Evolutionary conservation across 2,797 vertebrate species (phyloP).

Genomic region (Girardinus metallicus): DNA sequence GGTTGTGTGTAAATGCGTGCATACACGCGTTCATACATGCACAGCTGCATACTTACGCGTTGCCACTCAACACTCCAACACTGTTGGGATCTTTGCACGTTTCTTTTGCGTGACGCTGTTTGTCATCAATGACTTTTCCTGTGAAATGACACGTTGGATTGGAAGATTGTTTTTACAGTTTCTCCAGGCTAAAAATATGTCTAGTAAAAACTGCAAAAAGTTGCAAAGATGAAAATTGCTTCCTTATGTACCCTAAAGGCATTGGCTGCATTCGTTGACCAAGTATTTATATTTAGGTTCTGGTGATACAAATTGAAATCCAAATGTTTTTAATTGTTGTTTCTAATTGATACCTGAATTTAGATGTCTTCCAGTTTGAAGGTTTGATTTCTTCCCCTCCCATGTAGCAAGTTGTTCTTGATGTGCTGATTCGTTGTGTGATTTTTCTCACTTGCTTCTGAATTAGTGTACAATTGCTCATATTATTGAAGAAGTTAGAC

Average conservation of each 20-base stretch:
- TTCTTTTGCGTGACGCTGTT: neutral
- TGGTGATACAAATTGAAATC: neutral
- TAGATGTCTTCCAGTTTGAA: neutral
- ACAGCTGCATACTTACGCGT: neutral
- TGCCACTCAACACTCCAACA: neutral
- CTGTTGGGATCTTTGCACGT: neutral
- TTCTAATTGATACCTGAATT: neutral
- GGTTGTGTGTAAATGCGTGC: constrained; percentile 30
- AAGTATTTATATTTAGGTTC: neutral
- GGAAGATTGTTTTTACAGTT: neutral
- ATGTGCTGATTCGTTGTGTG: neutral
- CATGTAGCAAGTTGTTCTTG: neutral
- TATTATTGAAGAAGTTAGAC: neutral
- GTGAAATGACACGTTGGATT: neutral
- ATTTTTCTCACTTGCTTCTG: neutral
- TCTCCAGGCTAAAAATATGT: neutral
- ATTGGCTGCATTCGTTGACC: neutral
- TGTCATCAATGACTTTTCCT: neutral
- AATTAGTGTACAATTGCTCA: neutral
- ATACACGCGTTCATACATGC: neutral
- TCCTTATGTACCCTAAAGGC: neutral
- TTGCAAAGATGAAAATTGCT: neutral
- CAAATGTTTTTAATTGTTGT: neutral
- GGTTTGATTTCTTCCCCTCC: neutral
- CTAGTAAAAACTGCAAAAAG: neutral